Conservation (phyloP, 2,888 invertebrate genomes). For the Villa cingulata region DNA sequence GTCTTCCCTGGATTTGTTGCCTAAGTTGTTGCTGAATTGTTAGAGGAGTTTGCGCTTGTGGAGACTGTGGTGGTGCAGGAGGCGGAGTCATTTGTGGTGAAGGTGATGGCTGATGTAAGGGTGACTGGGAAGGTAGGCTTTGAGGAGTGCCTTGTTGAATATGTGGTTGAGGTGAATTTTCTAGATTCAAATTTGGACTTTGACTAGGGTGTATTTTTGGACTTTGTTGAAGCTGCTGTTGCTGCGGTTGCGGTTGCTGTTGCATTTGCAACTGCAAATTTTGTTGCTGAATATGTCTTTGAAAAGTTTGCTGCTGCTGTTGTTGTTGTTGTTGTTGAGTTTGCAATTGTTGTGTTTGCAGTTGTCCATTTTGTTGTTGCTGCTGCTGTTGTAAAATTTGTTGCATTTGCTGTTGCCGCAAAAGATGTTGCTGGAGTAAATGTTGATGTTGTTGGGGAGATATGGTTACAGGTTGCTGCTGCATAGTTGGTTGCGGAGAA, state of each 20-base stretch:
- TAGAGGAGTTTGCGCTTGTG: slow-evolving; percentile 22
- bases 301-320: slow-evolving; percentile 33
- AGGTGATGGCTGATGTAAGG: slow-evolving; percentile 19
- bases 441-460: slow-evolving; percentile 23
- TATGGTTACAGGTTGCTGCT: slow-evolving; percentile 25
- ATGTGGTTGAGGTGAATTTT: slow-evolving; percentile 26
- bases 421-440: slow-evolving; percentile 24
- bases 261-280: slow-evolving; percentile 37
- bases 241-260: slow-evolving; percentile 18
- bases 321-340: slow-evolving; percentile 28
- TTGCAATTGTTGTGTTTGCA: slow-evolving; percentile 18
- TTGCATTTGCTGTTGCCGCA: slow-evolving; percentile 17
- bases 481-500: slow-evolving; percentile 18
- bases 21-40: slow-evolving; percentile 26
- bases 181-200: slow-evolving; percentile 27
- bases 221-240: slow-evolving; percentile 27
- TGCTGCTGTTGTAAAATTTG: slow-evolving; percentile 24
- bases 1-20: slow-evolving; percentile 25
- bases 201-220: slow-evolving; percentile 31
- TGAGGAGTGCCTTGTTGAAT: slow-evolving; percentile 20
- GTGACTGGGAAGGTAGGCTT: slow-evolving; percentile 31
- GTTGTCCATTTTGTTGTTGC: slow-evolving; percentile 20
- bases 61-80: slow-evolving; percentile 25
- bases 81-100: slow-evolving; percentile 36
- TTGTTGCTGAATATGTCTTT: slow-evolving; percentile 43